These are phyloP conservation scores for Morus bassanus DNA, from an alignment of 2,797 vertebrate species.

Conservation along the genomic window DNA sequence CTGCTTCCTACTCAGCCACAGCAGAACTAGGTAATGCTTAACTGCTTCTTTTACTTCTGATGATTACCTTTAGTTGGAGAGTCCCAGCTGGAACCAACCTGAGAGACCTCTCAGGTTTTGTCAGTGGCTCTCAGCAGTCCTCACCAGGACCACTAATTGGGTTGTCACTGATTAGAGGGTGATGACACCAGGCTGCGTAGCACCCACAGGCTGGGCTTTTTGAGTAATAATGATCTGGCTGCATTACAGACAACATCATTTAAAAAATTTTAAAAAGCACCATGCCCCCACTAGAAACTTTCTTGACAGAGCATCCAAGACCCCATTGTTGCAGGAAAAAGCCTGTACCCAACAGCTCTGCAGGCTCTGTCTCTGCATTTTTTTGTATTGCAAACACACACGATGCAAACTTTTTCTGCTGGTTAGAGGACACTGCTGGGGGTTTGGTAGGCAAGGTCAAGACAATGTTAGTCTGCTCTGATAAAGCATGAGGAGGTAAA, in stretches of 20 bases:
- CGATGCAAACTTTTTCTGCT: neutral
- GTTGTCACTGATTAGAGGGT: neutral
- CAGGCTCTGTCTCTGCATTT: neutral
- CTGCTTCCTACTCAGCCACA: neutral
- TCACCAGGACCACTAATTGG: neutral
- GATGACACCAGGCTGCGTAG: neutral
- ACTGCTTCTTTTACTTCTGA: neutral
- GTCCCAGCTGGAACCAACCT: neutral
- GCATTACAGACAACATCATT: neutral
- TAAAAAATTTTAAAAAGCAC: neutral
- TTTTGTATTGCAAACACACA: neutral
- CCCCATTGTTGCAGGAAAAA: neutral
- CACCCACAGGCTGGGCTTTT: neutral
- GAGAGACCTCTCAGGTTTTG: neutral
- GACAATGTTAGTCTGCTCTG: neutral
- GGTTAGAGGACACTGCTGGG: neutral
- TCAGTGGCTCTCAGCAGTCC: neutral
- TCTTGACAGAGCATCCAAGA: neutral
- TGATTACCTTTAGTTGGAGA: neutral
- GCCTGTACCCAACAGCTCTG: neutral
- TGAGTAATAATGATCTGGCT: neutral
- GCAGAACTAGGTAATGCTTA: neutral
- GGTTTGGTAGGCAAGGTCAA: constrained; percentile 25
- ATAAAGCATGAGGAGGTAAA: constrained; percentile 45
- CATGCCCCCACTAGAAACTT: neutral